Evolutionary conservation across 2,797 vertebrate genomes (phyloP), one percentile per base, ranked within the genome.

Genomic region (Gephyroberyx darwinii): DNA sequence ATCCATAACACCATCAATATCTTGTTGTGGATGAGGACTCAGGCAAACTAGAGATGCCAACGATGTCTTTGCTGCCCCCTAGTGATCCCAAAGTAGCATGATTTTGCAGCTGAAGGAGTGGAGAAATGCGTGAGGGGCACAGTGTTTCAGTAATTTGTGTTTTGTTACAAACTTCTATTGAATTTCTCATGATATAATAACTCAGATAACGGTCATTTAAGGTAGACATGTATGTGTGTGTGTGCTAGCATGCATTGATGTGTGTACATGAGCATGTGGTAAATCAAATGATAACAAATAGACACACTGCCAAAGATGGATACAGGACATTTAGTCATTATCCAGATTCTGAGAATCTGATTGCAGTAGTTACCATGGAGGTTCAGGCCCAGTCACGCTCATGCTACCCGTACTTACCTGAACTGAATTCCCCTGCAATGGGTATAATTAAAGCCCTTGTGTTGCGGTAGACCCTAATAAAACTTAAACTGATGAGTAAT

Each of bases 41-140:
- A 13, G 12, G 55, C 60, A 5, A 48, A 7, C n/a, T 4, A 4
- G 14, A 3, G 6, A 20, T 0, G 56, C 33, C 12, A 77, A 72
- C 26, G 3, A 17, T 70, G 67, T 81, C 75, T 88, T 19, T 93
- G 91, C 79, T 88, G 89, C 92, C 92, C 84, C 76, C 92, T 92
- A 75, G 80, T 89, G 93, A 52, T 55, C 10, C 5, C 1, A 30
- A 22, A 14, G 19, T 2, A 17, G 22, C 53, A 54, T 35, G 10
- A 8, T 30, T 50, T 52, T 39, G 2, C 55, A n/a, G 31, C 16
- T 26, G 17, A 9, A 37, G 31, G 17, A 8, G 20, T 1, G n/a
- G 20, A 53, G 4, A 12, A 51, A 12, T 13, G 51, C 5, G 20
- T 50, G 47, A 50, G 17, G 7, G 47, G n/a, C 6, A n/a, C 16